Conservation (phyloP, 2,113 vertebrate genomes). For the Gavia stellata region DNA sequence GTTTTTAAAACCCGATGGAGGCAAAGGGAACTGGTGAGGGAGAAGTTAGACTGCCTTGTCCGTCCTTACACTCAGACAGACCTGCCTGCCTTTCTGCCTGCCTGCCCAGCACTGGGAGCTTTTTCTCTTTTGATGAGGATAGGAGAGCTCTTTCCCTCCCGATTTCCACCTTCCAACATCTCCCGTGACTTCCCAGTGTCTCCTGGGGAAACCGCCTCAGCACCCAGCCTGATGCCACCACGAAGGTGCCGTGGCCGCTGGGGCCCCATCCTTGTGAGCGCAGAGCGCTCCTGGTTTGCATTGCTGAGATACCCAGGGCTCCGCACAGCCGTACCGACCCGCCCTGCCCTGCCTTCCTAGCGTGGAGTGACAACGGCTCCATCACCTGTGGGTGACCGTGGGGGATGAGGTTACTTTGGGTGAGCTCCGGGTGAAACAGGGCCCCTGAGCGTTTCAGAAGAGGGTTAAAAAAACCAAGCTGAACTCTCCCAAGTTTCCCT, state of each 20-base stretch:
- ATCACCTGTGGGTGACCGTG: rapidly evolving
- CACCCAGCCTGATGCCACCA: neutral
- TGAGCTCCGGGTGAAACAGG: no score
- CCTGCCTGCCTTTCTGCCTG: neutral
- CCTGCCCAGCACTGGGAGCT: neutral
- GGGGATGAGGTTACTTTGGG: neutral
- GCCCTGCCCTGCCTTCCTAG: neutral
- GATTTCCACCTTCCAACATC: neutral
- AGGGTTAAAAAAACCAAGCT: neutral
- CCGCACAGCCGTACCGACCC: rapidly evolving
- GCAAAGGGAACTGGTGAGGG: neutral
- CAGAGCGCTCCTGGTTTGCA: rapidly evolving
- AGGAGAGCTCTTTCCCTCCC: neutral
- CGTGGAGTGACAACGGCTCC: rapidly evolving
- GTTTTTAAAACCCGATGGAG: constrained; percentile 27
- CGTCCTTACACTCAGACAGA: neutral
- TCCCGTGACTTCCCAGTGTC: neutral
- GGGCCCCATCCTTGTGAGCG: neutral
- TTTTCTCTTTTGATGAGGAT: neutral
- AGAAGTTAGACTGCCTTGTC: neutral
- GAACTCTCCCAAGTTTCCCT: constrained; percentile 56
- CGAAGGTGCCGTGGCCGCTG: rapidly evolving
- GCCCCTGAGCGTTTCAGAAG: no score
- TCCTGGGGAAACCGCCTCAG: neutral
- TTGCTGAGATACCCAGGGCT: neutral